Conservation (phyloP, 2,113 vertebrate species). For the Pelodiscus sinensis region DNA sequence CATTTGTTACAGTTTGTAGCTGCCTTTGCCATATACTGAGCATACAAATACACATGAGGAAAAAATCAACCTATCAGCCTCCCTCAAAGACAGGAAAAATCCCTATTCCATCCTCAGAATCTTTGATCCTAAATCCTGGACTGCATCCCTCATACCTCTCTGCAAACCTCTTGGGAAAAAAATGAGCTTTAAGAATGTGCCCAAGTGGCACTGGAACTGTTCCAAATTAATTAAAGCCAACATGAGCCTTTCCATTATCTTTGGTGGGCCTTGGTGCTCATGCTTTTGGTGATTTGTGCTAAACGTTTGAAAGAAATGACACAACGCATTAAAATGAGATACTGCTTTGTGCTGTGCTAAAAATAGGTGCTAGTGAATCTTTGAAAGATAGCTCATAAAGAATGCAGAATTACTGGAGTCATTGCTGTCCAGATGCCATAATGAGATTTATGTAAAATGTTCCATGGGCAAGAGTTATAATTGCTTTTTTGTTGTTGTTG, state of each 20-base stretch:
- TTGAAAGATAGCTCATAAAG: constrained; percentile 42
- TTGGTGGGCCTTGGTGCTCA: not conserved
- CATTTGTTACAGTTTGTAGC: not conserved
- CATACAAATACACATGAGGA: not conserved
- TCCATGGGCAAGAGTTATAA: constrained; percentile 11
- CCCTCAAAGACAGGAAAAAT: not conserved
- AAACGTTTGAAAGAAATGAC: constrained; percentile 31
- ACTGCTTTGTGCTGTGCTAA: constrained; percentile 23
- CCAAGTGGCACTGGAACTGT: not conserved
- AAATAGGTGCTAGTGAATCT: constrained; percentile 36
- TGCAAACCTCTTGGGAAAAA: not conserved
- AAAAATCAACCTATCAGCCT: not conserved
- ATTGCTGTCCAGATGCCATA: constrained; percentile 47
- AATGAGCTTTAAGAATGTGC: not conserved
- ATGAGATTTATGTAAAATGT: constrained; percentile 64
- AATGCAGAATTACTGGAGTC: constrained; percentile 25
- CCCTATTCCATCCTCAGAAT: not conserved
- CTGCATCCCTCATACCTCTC: not conserved
- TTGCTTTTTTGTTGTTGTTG: constrained; percentile 8
- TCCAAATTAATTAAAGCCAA: constrained; percentile 31
- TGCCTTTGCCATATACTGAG: not conserved
- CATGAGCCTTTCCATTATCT: constrained; percentile 27
- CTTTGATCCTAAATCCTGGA: not conserved
- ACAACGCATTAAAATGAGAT: constrained; percentile 22
- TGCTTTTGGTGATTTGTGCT: constrained; percentile 10